These are phyloP conservation scores for Rhopilema esculentum DNA, from an alignment of 30 jellyfish, hydroid and myxozoan genomes.

Conservation along the genomic window DNA sequence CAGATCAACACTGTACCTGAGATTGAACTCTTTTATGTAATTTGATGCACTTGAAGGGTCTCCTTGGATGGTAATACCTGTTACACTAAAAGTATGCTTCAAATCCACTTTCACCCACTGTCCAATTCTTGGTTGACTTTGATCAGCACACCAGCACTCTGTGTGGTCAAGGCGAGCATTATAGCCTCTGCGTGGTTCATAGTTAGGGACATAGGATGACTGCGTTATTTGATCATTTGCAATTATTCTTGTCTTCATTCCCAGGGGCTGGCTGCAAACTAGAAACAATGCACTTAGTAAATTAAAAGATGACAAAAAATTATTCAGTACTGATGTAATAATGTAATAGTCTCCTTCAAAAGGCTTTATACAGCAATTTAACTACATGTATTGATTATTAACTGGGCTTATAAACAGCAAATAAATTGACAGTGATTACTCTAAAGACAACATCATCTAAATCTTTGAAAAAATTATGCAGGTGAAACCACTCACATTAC, in stretches of 20 bases:
- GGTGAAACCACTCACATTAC: too few relatives aligned
- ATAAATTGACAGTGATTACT: too few relatives aligned
- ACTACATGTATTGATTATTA: too few relatives aligned
- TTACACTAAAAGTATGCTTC: slow-evolving; percentile 39
- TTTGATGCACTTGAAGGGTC: slow-evolving; percentile 41
- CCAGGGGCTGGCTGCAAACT: slow-evolving; percentile 71
- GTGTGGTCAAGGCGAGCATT: slow-evolving; percentile 56
- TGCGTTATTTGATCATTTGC: slow-evolving; percentile 50
- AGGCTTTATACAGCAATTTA: not conserved
- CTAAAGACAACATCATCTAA: too few relatives aligned
- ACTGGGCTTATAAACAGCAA: too few relatives aligned
- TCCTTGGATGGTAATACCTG: slow-evolving; percentile 77
- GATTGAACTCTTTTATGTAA: slow-evolving; percentile 45
- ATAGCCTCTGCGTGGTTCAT: slow-evolving; percentile 10
- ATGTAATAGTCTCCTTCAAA: not conserved
- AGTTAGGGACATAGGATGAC: not conserved
- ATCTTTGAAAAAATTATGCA: too few relatives aligned
- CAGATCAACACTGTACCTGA: slow-evolving; percentile 58
- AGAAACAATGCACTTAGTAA: not conserved
- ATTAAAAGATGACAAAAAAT: not conserved
- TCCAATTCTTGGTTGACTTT: not conserved
- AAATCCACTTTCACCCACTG: slow-evolving; percentile 71
- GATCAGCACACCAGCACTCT: slow-evolving; percentile 58
- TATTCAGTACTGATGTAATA: not conserved
- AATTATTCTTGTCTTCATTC: slow-evolving; percentile 61